Evolutionary conservation across 2,113 vertebrate genomes (phyloP).

Genomic region (Cavia porcellus): DNA sequence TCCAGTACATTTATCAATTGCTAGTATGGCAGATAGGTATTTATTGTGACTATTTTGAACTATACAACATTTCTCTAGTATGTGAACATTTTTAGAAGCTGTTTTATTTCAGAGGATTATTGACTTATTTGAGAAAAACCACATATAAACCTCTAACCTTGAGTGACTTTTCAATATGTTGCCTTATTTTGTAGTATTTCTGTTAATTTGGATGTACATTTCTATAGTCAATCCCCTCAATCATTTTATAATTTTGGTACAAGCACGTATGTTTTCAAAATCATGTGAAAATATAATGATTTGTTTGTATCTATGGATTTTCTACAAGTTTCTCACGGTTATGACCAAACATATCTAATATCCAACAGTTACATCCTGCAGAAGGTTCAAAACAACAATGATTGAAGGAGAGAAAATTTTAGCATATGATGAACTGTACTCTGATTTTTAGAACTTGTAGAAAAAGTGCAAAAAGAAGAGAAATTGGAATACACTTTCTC

Average conservation of each 20-base stretch:
- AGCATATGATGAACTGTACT: neutral
- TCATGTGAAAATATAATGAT: neutral
- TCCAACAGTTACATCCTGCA: neutral
- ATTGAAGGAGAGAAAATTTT: no score
- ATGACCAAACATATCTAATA: neutral
- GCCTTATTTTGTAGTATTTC: neutral
- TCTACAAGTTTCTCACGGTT: neutral
- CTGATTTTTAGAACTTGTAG: neutral
- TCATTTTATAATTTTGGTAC: neutral
- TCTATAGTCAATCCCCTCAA: neutral
- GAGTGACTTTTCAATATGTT: neutral
- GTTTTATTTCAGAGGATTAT: neutral
- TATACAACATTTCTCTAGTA: neutral
- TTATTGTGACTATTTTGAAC: neutral
- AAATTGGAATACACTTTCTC: neutral
- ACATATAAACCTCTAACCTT: neutral
- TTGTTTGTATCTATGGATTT: neutral
- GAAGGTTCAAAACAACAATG: neutral
- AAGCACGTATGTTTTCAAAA: neutral
- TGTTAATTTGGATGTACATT: neutral
- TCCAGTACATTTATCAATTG: neutral
- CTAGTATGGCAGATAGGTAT: neutral
- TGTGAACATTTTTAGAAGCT: neutral
- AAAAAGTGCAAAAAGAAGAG: neutral
- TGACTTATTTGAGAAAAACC: neutral